Evolutionary conservation across 2,888 invertebrate species (phyloP), one percentile per base, ranked within the genome.

Genomic region (Hemithea aestivaria): DNA sequence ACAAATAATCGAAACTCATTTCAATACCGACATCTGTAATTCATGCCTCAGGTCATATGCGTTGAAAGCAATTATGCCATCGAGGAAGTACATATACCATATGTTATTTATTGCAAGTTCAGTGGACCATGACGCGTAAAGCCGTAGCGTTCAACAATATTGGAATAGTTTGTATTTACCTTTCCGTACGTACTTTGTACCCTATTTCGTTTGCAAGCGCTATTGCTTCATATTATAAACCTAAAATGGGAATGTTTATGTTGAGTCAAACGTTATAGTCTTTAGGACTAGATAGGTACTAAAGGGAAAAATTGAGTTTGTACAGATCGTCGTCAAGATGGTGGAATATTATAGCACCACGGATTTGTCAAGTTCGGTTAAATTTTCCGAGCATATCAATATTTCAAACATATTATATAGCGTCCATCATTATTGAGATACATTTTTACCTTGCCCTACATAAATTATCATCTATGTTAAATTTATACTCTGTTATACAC

Each of bases 161-260:
- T 74, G 73, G 62, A 70, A 70, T 70, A 68, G 68, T 70, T 71
- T 68, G 64, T 74, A 54, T 76, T 77, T 76, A 72, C 72, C 58
- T 71, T 69, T 63, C 68, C 52, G 63, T 64, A 54, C 49, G 53
- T 52, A 56, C 64, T 7, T 20, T 53, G 62, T 53, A 46, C 38
- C 34, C 41, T 51, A 60, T 66, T 72, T 64, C 57, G 55, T 65
- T 63, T 66, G 58, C 51, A 40, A 42, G 35, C 21, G 38, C 47
- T 48, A 51, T 45, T 45, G 42, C 38, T 40, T 50, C 28, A 44
- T 46, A 53, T 57, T 51, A 52, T 40, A 36, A 41, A 34, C 10
- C 7, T 27, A n/a, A 11, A 5, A 8, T 27, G 16, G 6, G 6
- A 10, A 9, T 28, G 4, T 28, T 28, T 7, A 10, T 23, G 3